These are phyloP conservation scores for Rhinichthys klamathensis DNA, from an alignment of 2,113 vertebrate genomes.

Conservation along the genomic window DNA sequence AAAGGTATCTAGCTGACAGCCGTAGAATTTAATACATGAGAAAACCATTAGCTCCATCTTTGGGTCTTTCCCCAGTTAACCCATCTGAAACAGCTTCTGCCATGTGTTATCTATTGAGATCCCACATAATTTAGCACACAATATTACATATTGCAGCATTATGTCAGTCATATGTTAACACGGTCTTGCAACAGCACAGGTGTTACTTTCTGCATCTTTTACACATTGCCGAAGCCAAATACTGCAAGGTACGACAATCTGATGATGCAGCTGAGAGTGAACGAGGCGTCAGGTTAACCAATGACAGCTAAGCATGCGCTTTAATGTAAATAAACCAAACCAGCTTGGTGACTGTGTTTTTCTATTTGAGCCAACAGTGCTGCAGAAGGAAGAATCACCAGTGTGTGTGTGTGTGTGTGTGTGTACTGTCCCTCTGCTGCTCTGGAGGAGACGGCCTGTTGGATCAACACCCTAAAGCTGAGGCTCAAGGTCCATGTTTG, in stretches of 20 bases:
- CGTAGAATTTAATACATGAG: slow-evolving; percentile 50
- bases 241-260: not conserved
- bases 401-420: slow-evolving; percentile 27
- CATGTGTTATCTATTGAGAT: slow-evolving; percentile 31
- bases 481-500: slow-evolving; percentile 59
- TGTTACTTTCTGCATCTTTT: slow-evolving; percentile 20
- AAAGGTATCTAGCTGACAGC: slow-evolving; percentile 66
- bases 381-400: slow-evolving; percentile 9
- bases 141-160: slow-evolving; percentile 37
- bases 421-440: slow-evolving; percentile 50
- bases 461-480: slow-evolving; percentile 68
- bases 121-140: slow-evolving; percentile 35
- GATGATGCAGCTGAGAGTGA: slow-evolving; percentile 13
- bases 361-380: slow-evolving; percentile 6
- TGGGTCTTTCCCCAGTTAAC: slow-evolving; percentile 67
- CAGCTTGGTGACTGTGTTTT: slow-evolving; percentile 24
- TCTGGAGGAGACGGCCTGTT: slow-evolving; percentile 62
- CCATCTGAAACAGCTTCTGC: slow-evolving; percentile 47
- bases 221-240: not conserved
- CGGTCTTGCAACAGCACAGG: slow-evolving; percentile 9
- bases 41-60: slow-evolving; percentile 60
- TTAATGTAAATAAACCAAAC: slow-evolving; percentile 45
- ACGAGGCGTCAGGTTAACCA: slow-evolving; percentile 19
- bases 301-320: slow-evolving; percentile 12
- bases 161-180: slow-evolving; percentile 36